These are phyloP conservation scores for Caranx ignobilis DNA, from an alignment of 2,113 vertebrate species.

Conservation along the genomic window DNA sequence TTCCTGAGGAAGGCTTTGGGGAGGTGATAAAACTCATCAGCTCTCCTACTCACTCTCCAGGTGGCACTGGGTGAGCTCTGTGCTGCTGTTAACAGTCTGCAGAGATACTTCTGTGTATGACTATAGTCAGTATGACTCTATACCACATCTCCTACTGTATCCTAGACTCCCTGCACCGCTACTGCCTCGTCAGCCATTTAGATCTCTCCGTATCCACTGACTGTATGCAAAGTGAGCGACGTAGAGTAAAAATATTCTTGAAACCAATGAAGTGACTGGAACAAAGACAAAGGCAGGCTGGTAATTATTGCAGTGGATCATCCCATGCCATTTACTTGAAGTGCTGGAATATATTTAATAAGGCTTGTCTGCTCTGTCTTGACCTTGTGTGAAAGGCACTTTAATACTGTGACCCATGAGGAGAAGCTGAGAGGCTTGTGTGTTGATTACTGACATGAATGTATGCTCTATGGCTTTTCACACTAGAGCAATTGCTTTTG, in stretches of 20 bases:
- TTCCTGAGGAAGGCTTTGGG: slow-evolving; percentile 73
- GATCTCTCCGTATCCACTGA: slow-evolving; percentile 11
- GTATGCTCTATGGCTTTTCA: slow-evolving; percentile 60
- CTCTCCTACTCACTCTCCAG: slow-evolving; percentile 72
- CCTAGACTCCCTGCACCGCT: slow-evolving; percentile 21
- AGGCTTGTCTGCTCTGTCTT: slow-evolving; percentile 68
- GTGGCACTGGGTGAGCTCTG: slow-evolving; percentile 66
- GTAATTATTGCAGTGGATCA: slow-evolving; percentile 62
- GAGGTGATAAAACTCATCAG: slow-evolving; percentile 83
- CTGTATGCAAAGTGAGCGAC: slow-evolving; percentile 9
- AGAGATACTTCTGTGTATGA: slow-evolving; percentile 51
- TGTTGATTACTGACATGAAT: slow-evolving; percentile 71
- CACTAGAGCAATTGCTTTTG: slow-evolving; percentile 54
- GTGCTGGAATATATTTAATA: slow-evolving; percentile 76
- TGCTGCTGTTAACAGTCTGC: slow-evolving; percentile 67
- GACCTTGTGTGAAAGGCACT: slow-evolving; percentile 82
- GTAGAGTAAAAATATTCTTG: slow-evolving; percentile 3
- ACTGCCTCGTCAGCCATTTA: slow-evolving; percentile 25
- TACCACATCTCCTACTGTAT: slow-evolving; percentile 21
- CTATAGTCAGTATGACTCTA: slow-evolving; percentile 47
- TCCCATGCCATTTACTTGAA: slow-evolving; percentile 69
- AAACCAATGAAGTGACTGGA: background rate
- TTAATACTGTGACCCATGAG: slow-evolving; percentile 70
- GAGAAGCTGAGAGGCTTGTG: slow-evolving; percentile 58
- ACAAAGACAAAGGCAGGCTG: slow-evolving; percentile 54